These are phyloP conservation scores for Ammodytes marinus DNA, from an alignment of 2,113 vertebrate species.

Conservation along the genomic window DNA sequence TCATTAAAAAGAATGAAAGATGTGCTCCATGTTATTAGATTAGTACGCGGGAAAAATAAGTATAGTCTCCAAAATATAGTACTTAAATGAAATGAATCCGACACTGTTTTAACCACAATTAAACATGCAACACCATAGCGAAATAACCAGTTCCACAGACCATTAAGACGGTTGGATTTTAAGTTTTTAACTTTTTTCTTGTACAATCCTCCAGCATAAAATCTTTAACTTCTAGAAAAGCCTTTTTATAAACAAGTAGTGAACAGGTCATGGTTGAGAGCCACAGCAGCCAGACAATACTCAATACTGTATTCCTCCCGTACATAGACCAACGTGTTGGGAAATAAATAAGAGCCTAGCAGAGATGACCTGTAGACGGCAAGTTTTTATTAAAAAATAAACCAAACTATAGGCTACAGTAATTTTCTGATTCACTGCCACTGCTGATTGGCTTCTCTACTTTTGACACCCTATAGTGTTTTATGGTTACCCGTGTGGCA, in stretches of 20 bases:
- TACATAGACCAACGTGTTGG: background rate
- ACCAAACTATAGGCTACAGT: conserved; percentile 12
- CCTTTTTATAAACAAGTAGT: background rate
- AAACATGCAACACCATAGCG: background rate
- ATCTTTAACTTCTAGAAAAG: background rate
- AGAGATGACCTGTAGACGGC: conserved; percentile 9
- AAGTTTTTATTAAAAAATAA: conserved; percentile 19
- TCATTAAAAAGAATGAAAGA: conserved; percentile 2
- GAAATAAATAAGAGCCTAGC: background rate
- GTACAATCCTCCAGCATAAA: background rate
- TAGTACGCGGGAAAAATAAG: background rate
- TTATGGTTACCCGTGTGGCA: background rate
- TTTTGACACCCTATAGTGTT: background rate
- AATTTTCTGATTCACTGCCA: conserved; percentile 19
- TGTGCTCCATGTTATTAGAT: background rate
- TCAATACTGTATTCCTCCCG: background rate
- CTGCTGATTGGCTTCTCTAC: conserved; percentile 16
- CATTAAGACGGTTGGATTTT: background rate
- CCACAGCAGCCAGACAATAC: background rate
- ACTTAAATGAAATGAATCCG: background rate
- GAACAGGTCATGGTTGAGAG: conserved; percentile 8
- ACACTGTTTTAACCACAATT: background rate
- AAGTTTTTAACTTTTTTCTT: background rate
- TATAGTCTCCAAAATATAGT: background rate
- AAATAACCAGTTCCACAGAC: background rate